Evolutionary conservation across 2,797 vertebrate species (phyloP).

Genomic region (Pogonophryne albipinna): DNA sequence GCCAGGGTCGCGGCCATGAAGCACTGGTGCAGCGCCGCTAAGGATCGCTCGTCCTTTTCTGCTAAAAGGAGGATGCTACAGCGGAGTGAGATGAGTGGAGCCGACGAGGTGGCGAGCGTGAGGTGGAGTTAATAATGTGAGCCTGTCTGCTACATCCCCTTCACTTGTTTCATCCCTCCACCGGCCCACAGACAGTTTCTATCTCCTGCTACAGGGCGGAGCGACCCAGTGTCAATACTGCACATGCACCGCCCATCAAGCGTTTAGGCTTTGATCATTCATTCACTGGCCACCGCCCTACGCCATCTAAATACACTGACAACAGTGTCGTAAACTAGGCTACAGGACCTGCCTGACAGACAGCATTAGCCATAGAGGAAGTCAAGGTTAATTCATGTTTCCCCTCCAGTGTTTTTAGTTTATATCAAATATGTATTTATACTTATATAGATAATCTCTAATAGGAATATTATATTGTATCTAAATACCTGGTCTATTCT

Average conservation of each 20-base stretch:
- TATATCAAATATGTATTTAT: too few relatives aligned
- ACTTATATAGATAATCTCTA: too few relatives aligned
- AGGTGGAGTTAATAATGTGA: slow-evolving; percentile 36
- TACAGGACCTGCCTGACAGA: slow-evolving; percentile 12
- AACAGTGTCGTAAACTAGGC: slow-evolving; percentile 34
- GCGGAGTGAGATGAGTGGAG: slow-evolving; percentile 27
- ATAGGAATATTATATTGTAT: neutral
- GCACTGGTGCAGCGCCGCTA: slow-evolving; percentile 63
- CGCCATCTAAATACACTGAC: slow-evolving; percentile 55
- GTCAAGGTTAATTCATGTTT: slow-evolving; percentile 9
- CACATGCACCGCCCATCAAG: slow-evolving; percentile 70
- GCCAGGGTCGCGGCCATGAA: slow-evolving; percentile 93
- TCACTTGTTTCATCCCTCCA: slow-evolving; percentile 79
- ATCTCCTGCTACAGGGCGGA: slow-evolving; percentile 76
- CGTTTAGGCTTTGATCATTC: slow-evolving; percentile 79
- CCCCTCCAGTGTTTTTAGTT: too few relatives aligned
- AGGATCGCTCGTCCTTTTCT: slow-evolving; percentile 25
- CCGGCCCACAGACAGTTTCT: slow-evolving; percentile 78
- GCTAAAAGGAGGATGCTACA: slow-evolving; percentile 57
- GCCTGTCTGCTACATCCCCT: slow-evolving; percentile 72
- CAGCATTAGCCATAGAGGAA: neutral
- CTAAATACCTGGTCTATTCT: neutral
- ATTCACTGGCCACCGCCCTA: slow-evolving; percentile 81
- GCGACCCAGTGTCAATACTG: slow-evolving; percentile 74
- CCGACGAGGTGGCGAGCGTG: slow-evolving; percentile 46